Evolutionary conservation across 2,113 vertebrate species (phyloP).

Genomic region (Melanotaenia duboulayi): DNA sequence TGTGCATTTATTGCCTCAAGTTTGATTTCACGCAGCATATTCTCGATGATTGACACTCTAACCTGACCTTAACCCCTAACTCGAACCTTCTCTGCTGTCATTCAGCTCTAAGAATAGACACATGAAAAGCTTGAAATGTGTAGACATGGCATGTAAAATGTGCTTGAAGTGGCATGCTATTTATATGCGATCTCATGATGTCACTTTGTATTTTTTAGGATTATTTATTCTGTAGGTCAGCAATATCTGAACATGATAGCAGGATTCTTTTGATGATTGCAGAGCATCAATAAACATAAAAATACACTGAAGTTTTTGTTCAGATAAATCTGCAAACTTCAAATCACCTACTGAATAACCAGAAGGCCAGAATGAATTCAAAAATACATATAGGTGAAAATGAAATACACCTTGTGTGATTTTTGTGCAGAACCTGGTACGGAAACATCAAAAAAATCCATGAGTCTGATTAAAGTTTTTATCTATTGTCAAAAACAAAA

Average conservation of each 20-base stretch:
- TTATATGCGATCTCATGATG: not conserved
- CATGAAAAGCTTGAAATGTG: not conserved
- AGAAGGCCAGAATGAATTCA: too few species aligned
- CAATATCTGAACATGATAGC: not conserved
- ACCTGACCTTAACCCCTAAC: not conserved
- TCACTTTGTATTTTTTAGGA: too few species aligned
- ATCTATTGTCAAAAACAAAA: conserved; percentile 14
- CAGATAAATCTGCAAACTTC: conserved; percentile 11
- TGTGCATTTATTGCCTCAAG: not conserved
- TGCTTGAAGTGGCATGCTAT: not conserved
- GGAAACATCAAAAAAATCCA: too few species aligned
- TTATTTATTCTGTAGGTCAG: not conserved
- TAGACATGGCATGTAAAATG: not conserved
- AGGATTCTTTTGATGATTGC: not conserved
- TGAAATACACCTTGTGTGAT: too few species aligned
- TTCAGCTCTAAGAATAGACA: not conserved
- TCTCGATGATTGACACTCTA: not conserved
- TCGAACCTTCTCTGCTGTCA: not conserved
- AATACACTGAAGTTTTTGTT: not conserved
- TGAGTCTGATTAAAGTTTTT: conserved; percentile 4
- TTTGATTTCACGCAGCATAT: not conserved
- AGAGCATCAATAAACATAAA: not conserved
- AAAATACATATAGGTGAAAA: too few species aligned
- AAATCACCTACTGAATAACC: too few species aligned
- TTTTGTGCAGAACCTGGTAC: too few species aligned